Evolutionary conservation across 2,113 vertebrate genomes (phyloP).

Genomic region (Tyrannus savana): DNA sequence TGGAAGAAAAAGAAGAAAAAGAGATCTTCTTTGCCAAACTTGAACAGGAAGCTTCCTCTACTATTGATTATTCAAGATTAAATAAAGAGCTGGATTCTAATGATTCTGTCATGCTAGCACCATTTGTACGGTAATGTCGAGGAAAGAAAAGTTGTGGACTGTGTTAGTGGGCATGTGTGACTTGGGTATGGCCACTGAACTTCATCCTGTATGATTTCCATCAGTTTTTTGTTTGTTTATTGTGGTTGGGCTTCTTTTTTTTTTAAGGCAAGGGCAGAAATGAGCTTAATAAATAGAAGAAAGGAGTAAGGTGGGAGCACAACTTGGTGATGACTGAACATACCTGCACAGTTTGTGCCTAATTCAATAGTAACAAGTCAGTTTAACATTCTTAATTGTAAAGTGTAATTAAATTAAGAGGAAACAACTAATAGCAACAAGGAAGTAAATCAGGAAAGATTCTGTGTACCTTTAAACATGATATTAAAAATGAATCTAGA

Average conservation of each 20-base stretch:
- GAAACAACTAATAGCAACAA: background rate
- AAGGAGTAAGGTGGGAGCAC: background rate
- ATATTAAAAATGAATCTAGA: background rate
- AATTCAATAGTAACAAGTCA: background rate
- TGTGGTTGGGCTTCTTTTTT: background rate
- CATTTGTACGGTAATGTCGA: conserved; percentile 69
- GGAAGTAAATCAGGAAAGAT: background rate
- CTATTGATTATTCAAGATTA: conserved; percentile 85
- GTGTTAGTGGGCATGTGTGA: no score
- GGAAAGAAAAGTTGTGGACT: background rate
- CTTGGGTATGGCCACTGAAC: background rate
- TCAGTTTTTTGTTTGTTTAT: background rate
- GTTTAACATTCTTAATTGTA: background rate
- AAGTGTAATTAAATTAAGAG: background rate
- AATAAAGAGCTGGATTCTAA: conserved; percentile 86
- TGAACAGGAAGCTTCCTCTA: conserved; percentile 80
- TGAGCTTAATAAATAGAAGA: background rate
- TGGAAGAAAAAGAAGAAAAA: conserved; percentile 90
- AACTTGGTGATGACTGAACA: background rate
- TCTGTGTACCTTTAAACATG: background rate
- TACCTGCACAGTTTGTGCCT: background rate
- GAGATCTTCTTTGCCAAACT: conserved; percentile 85
- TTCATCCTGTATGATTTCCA: background rate
- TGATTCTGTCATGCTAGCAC: conserved; percentile 62
- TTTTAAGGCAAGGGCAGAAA: background rate